These are phyloP conservation scores for Drosophila micromelanica DNA, from an alignment of 1,140 invertebrate species.

Conservation along the genomic window DNA sequence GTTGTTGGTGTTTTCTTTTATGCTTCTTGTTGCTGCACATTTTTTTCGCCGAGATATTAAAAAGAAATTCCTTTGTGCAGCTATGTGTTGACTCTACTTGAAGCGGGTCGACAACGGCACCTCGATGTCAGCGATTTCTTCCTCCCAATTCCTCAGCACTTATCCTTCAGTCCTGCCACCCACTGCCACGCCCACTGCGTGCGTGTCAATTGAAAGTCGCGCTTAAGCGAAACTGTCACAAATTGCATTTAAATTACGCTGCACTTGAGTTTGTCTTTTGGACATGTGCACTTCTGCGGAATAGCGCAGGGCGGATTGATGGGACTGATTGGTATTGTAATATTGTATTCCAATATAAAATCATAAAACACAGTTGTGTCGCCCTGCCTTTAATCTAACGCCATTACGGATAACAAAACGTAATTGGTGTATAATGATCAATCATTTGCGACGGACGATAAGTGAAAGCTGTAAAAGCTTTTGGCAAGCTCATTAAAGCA, in stretches of 20 bases:
- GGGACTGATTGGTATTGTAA: too few relatives aligned
- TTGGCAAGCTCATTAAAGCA: constrained; percentile 20
- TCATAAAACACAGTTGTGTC: constrained; percentile 11
- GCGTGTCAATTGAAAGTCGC: constrained; percentile 69
- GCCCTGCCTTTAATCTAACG: constrained; percentile 10
- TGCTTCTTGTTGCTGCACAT: background rate
- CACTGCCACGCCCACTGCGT: constrained; percentile 11
- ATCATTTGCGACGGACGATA: constrained; percentile 41
- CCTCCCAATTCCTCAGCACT: too few relatives aligned
- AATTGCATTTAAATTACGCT: constrained; percentile 76
- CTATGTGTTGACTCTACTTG: constrained; percentile 45
- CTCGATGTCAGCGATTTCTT: too few relatives aligned
- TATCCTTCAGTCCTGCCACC: background rate
- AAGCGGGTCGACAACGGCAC: constrained; percentile 20
- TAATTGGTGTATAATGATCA: constrained; percentile 42
- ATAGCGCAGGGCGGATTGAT: too few relatives aligned
- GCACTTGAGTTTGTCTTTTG: constrained; percentile 46
- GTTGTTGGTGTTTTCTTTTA: background rate
- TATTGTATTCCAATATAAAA: too few relatives aligned
- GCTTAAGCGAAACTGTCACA: constrained; percentile 59
- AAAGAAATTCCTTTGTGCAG: constrained; percentile 59
- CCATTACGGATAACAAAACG: constrained; percentile 29
- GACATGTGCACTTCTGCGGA: too few relatives aligned
- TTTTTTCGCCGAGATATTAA: constrained; percentile 37
- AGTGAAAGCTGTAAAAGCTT: constrained; percentile 40